These are phyloP conservation scores for Chascanopsetta lugubris DNA, from an alignment of 2,113 vertebrate species.

Conservation along the genomic window DNA sequence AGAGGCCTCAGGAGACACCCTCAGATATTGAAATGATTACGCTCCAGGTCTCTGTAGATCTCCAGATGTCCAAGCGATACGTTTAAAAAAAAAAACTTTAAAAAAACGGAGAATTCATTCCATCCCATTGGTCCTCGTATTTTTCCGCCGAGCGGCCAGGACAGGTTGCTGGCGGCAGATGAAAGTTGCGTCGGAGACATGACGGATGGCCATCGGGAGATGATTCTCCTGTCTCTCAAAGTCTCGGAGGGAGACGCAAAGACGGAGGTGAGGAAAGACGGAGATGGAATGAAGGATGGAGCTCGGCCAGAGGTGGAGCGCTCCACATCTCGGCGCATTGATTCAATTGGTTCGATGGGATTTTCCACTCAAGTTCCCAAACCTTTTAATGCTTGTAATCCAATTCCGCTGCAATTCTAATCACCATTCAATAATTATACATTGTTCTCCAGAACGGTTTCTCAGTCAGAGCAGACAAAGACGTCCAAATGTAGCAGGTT, in stretches of 20 bases:
- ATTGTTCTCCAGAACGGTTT: neutral
- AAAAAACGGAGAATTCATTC: slow-evolving; percentile 39
- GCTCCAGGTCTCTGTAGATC: slow-evolving; percentile 40
- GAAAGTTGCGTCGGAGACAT: slow-evolving; percentile 54
- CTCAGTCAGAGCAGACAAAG: neutral
- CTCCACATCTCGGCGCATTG: too few species aligned
- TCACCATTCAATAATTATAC: neutral
- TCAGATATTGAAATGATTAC: slow-evolving; percentile 55
- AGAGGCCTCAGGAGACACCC: slow-evolving; percentile 43
- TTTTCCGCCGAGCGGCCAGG: slow-evolving; percentile 30
- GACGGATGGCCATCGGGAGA: slow-evolving; percentile 37
- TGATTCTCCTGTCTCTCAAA: slow-evolving; percentile 29
- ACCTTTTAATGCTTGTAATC: too few species aligned
- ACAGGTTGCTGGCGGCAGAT: slow-evolving; percentile 65
- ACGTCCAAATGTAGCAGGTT: neutral
- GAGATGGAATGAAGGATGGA: slow-evolving; percentile 32
- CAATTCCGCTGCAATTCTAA: too few species aligned
- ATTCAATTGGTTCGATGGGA: too few species aligned
- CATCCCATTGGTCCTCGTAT: slow-evolving; percentile 15
- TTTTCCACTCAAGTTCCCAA: too few species aligned
- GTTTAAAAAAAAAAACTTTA: slow-evolving; percentile 32
- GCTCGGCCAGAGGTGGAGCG: slow-evolving; percentile 23
- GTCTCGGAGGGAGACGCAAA: slow-evolving; percentile 31
- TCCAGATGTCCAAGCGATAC: slow-evolving; percentile 63
- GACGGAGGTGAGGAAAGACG: slow-evolving; percentile 24